These are phyloP conservation scores for Perca schrenkii DNA, from an alignment of 2,113 vertebrate species.

Conservation along the genomic window DNA sequence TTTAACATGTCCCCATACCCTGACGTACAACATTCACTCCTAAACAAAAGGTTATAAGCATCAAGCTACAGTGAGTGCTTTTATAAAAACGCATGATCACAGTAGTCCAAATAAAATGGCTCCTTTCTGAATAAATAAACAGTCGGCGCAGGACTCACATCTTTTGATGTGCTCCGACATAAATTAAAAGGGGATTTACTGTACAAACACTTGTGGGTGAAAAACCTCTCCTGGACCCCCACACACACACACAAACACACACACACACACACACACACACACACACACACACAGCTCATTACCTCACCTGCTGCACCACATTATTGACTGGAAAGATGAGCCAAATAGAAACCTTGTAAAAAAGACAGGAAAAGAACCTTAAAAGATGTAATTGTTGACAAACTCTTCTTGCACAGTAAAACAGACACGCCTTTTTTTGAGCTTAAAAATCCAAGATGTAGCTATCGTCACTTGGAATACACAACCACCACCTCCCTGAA, in stretches of 20 bases:
- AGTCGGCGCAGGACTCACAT: slow-evolving; percentile 32
- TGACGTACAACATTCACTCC: slow-evolving; percentile 52
- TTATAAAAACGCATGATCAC: slow-evolving; percentile 77
- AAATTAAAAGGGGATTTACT: slow-evolving; percentile 33
- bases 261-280: no score
- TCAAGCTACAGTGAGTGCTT: slow-evolving; percentile 77
- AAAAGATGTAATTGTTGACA: slow-evolving; percentile 16
- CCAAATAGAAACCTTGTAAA: slow-evolving; percentile 37
- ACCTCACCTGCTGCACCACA: slow-evolving; percentile 51
- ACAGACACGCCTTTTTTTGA: slow-evolving; percentile 17
- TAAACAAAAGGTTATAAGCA: slow-evolving; percentile 57
- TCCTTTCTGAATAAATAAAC: slow-evolving; percentile 77
- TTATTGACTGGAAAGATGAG: slow-evolving; percentile 36
- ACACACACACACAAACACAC: no score
- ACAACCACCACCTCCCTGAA: neutral
- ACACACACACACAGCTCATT: slow-evolving; percentile 14
- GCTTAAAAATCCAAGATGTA: slow-evolving; percentile 33
- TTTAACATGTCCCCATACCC: slow-evolving; percentile 50
- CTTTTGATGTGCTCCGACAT: slow-evolving; percentile 49
- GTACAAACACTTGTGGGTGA: slow-evolving; percentile 57
- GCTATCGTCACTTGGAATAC: neutral
- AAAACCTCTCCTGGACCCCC: slow-evolving; percentile 39
- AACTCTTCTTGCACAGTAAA: slow-evolving; percentile 46
- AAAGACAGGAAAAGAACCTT: slow-evolving; percentile 39
- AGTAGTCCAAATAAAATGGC: slow-evolving; percentile 79